Conservation (phyloP, 2,113 vertebrate genomes). For the Oenanthe melanoleuca region DNA sequence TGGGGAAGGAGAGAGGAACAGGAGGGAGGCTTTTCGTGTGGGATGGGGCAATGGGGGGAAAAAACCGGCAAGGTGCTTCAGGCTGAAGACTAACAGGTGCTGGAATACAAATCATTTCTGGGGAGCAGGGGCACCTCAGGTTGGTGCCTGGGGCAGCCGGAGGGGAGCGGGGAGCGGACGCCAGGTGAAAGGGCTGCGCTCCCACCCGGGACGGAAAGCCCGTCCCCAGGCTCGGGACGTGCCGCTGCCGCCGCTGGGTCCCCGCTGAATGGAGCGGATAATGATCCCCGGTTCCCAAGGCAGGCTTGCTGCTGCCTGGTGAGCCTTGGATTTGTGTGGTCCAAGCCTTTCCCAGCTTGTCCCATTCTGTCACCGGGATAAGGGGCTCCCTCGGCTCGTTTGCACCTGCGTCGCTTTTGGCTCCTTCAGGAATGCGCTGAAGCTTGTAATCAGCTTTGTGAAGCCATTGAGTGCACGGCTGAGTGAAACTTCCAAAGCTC, state of each 20-base stretch:
- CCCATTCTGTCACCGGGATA: constrained; percentile 88
- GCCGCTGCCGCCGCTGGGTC: constrained; percentile 50
- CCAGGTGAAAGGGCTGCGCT: neutral
- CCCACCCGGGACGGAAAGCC: neutral
- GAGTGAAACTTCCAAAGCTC: constrained; percentile 98
- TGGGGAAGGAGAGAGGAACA: neutral
- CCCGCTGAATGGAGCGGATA: constrained; percentile 79
- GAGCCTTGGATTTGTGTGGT: constrained; percentile 93
- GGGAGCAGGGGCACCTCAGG: neutral
- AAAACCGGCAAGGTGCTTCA: neutral
- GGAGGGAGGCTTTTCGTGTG: neutral
- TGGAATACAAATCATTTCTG: neutral
- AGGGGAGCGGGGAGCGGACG: neutral
- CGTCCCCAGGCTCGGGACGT: constrained; percentile 37
- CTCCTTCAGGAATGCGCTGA: constrained; percentile 99
- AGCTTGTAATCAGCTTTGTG: constrained; percentile 99
- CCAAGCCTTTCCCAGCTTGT: constrained; percentile 85
- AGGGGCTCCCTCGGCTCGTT: constrained; percentile 89
- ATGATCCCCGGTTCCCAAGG: constrained; percentile 84
- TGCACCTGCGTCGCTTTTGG: constrained; percentile 96
- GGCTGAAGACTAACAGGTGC: neutral
- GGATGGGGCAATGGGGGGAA: neutral
- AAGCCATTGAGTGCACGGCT: constrained; percentile 96
- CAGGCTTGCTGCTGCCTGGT: constrained; percentile 82
- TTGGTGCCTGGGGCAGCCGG: neutral